These are phyloP conservation scores for Acrossocheilus wenchowensis DNA, from an alignment of 2,797 vertebrate species.

Conservation along the genomic window DNA sequence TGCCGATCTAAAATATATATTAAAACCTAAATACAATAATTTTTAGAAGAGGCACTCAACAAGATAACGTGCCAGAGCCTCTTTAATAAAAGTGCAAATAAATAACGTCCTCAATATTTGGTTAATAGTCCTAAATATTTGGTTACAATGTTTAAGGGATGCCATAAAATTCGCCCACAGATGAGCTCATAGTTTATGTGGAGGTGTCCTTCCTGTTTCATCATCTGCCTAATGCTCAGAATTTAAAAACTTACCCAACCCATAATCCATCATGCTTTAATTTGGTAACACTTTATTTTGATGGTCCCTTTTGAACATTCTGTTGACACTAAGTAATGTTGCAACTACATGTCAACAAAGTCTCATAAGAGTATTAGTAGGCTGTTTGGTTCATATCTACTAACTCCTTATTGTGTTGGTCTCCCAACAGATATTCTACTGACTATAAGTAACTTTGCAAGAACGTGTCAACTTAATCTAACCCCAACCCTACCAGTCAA, in stretches of 20 bases:
- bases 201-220: conserved; percentile 55
- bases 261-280: conserved; percentile 3
- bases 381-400: no score
- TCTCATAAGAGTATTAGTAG: no score
- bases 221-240: conserved; percentile 3
- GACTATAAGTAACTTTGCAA: no score
- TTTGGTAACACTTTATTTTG: no score
- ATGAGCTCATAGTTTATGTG: conserved; percentile 53
- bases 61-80: conserved; percentile 31
- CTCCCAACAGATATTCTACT: no score
- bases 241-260: neutral
- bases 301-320: no score
- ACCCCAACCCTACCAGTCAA: no score
- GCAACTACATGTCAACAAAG: no score
- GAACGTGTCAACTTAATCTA: no score
- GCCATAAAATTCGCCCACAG: conserved; percentile 38
- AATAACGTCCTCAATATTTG: conserved; percentile 62
- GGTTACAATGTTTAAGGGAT: conserved; percentile 43
- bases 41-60: conserved; percentile 53
- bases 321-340: no score
- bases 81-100: conserved; percentile 58
- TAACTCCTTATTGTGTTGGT: no score
- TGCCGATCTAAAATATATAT: neutral
- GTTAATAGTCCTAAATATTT: conserved; percentile 58
- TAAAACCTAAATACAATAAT: neutral